Conservation (phyloP, 2,888 invertebrate species). For the Rhingia campestris region DNA sequence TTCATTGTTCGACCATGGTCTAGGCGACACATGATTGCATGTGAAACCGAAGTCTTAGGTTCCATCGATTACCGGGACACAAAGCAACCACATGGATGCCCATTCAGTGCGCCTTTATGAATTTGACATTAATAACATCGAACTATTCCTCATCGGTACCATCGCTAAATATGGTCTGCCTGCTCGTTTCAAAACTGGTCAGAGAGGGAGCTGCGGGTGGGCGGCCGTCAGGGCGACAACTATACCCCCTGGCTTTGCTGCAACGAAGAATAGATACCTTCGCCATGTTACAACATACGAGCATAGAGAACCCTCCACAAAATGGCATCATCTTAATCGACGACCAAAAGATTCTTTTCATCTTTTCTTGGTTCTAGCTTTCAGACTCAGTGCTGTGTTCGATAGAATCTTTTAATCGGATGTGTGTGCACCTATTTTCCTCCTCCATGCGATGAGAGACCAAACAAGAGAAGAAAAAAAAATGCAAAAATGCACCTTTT, state of each 20-base stretch:
- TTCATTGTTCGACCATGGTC: conserved; percentile 18
- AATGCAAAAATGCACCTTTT: conserved; percentile 31
- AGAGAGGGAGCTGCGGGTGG: neutral
- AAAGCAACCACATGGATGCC: conserved; percentile 40
- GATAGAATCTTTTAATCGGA: conserved; percentile 62
- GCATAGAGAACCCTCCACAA: conserved; percentile 16
- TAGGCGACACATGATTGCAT: conserved; percentile 10
- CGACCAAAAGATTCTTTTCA: conserved; percentile 47
- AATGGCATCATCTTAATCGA: conserved; percentile 59
- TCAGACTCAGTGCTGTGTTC: conserved; percentile 8
- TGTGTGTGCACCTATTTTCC: conserved; percentile 22
- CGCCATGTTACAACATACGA: conserved; percentile 8
- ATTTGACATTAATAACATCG: conserved; percentile 69
- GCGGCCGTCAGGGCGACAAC: neutral
- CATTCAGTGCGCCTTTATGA: conserved; percentile 59
- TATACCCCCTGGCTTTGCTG: neutral
- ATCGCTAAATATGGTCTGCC: conserved; percentile 56
- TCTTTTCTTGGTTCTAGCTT: conserved; percentile 19
- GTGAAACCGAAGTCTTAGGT: neutral
- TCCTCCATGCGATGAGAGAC: neutral
- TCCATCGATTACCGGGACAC: conserved; percentile 33
- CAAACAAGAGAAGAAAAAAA: neutral
- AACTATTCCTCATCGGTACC: conserved; percentile 59
- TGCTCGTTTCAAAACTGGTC: conserved; percentile 9
- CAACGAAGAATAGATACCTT: conserved; percentile 22